A percentile compares a stretch with the other conserved stretches of the same genome.
phyloP scores from a whole-genome alignment of 1,140 invertebrate genomes.

The Lucilia cuprina region DNA sequence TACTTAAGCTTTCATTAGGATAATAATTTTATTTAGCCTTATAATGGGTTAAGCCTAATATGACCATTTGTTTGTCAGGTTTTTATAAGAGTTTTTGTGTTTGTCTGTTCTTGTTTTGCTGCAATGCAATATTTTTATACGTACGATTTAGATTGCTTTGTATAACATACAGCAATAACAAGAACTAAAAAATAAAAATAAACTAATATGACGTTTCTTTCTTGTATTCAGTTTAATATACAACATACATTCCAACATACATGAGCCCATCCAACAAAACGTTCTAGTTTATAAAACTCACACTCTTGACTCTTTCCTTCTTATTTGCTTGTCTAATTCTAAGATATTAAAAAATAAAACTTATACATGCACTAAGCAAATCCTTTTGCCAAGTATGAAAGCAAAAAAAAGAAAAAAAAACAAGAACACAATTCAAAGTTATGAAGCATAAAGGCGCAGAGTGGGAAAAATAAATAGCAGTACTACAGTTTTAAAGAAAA shows the following conservation, averaged over 20 bases:
- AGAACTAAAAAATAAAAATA: neutral
- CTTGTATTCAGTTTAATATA: neutral
- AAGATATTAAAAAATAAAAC: constrained; percentile 16
- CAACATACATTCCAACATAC: neutral
- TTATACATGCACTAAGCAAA: neutral
- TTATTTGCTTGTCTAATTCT: constrained; percentile 2
- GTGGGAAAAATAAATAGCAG: neutral
- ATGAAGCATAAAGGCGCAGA: neutral
- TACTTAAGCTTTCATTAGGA: too few species aligned
- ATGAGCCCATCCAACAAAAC: neutral
- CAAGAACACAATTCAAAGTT: neutral
- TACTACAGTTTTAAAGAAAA: too few species aligned
- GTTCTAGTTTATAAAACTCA: neutral
- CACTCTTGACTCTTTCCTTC: neutral
- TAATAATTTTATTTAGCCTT: too few species aligned
- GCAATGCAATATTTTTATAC: neutral
- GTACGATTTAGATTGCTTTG: neutral
- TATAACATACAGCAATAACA: neutral
- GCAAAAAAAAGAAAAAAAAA: neutral
- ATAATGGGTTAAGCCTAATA: neutral
- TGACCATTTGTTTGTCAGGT: neutral
- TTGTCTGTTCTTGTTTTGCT: neutral
- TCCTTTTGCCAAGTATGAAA: neutral
- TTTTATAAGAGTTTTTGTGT: neutral
- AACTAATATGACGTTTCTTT: constrained; percentile 6